These are phyloP conservation scores for Theretra japonica DNA, from an alignment of 2,888 invertebrate genomes.

Conservation along the genomic window DNA sequence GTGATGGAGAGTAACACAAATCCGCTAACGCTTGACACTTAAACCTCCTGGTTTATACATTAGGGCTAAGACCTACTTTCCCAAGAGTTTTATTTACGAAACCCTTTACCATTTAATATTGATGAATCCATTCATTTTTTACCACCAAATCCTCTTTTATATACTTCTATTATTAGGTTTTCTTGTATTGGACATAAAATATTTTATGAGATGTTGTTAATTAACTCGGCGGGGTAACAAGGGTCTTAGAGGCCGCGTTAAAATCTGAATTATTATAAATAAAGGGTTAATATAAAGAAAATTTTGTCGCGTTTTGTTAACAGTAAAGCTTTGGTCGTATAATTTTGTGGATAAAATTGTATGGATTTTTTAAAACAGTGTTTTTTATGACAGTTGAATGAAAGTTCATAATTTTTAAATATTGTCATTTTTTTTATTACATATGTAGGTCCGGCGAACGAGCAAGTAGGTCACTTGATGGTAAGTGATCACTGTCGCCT, in stretches of 20 bases:
- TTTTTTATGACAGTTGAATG: too few species aligned
- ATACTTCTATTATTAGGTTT: slow-evolving; percentile 48
- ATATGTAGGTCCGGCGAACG: too few species aligned
- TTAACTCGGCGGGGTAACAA: background rate
- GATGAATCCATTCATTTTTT: slow-evolving; percentile 20
- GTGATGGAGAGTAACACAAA: background rate
- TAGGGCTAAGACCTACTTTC: background rate
- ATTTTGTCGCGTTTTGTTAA: slow-evolving; percentile 2
- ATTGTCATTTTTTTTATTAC: too few species aligned
- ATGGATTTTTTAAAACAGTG: background rate
- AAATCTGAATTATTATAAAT: slow-evolving; percentile 1
- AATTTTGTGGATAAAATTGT: background rate
- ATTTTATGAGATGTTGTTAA: slow-evolving; percentile 45
- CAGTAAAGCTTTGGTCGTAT: background rate
- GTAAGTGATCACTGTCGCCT: too few species aligned
- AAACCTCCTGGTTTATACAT: background rate
- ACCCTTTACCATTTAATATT: slow-evolving; percentile 20
- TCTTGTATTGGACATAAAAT: slow-evolving; percentile 51
- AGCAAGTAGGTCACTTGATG: too few species aligned
- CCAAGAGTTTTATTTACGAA: slow-evolving; percentile 9
- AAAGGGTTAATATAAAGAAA: background rate
- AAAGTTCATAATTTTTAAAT: too few species aligned
- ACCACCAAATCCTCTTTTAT: slow-evolving; percentile 34
- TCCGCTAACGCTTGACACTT: background rate
- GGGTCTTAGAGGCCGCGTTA: background rate